These are phyloP conservation scores for Cephalopterus ornatus DNA, from an alignment of 2,113 vertebrate species.

Conservation along the genomic window DNA sequence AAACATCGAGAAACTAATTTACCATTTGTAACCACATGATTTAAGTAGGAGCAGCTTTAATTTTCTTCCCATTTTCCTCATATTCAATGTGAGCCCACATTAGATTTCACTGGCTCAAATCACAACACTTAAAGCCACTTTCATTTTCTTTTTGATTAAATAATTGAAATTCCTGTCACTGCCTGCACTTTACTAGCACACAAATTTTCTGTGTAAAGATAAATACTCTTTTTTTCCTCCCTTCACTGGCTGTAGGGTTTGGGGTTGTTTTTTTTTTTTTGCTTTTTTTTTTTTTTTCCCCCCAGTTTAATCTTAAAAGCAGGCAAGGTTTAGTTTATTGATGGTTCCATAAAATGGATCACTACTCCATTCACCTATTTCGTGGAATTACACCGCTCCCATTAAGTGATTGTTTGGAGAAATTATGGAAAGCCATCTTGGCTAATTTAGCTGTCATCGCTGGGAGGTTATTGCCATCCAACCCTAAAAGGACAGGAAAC, in stretches of 20 bases:
- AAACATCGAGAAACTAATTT: constrained; percentile 99
- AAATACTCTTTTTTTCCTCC: constrained; percentile 70
- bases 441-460: constrained; percentile 79
- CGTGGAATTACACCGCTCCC: constrained; percentile 84
- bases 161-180: constrained; percentile 99
- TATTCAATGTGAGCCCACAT: constrained; percentile 94
- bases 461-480: constrained; percentile 71
- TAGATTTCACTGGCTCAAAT: constrained; percentile 98
- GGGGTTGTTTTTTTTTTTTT: background rate
- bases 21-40: constrained; percentile 98
- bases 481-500: constrained; percentile 77
- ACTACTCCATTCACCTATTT: constrained; percentile 86
- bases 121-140: constrained; percentile 99
- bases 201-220: constrained; percentile 83
- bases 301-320: constrained; percentile 77
- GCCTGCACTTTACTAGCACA: constrained; percentile 91
- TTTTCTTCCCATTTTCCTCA: constrained; percentile 95
- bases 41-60: constrained; percentile 96
- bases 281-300: too few relatives aligned
- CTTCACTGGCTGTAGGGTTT: background rate
- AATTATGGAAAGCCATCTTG: constrained; percentile 84
- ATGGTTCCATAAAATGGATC: constrained; percentile 85
- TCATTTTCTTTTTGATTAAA: constrained; percentile 99
- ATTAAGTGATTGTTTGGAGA: constrained; percentile 96
- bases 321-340: constrained; percentile 81